Base-by-base conservation (phyloP, 1,140 invertebrate genomes). In the Plutomurus gul region DNA sequence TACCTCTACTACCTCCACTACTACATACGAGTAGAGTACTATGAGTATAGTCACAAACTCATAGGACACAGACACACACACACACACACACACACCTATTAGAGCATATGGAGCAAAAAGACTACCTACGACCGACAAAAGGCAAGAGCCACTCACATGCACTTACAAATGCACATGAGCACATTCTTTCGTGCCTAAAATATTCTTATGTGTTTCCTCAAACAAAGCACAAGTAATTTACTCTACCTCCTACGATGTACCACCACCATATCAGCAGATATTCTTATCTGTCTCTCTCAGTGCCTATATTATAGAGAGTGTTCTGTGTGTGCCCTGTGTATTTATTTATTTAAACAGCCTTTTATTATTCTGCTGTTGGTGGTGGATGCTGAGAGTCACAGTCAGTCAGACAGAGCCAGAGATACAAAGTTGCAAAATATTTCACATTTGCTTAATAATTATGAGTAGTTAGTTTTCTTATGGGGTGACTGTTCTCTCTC, bases 191-290 rank as follows among this genome's bases (percentile, higher is more conserved):
- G 18, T 65, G 13, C 30, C 36, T 27, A 65, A 65, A 65, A 33
- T 65, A 65, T 65, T 65, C 56, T 65, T 65, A 30, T 60, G 51
- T 65, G 56, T 65, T 65, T 65, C 30, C 56, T 65, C 56, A 65
- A 65, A 65, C 27, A 65, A 65, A 65, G 56, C 56, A 33, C 18
- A 43, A 43, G 39, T 49, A 36, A 65, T n/a, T 25, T 65, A 65
- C 30, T 33, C 36, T 65, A 65, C 8, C 25, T 60, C 16, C 27
- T 65, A 30, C 20, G 56, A n/a, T n/a, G n/a, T n/a, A n/a, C n/a
- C n/a, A n/a, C n/a, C n/a, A n/a, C n/a, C n/a, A n/a, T n/a, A n/a
- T n/a, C n/a, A n/a, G n/a, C n/a, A n/a, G n/a, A n/a, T n/a, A n/a
- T n/a, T n/a, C n/a, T n/a, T n/a, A n/a, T n/a, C n/a, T n/a, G n/a